phyloP scores from a whole-genome alignment of 2,797 vertebrate genomes.

The Xiphophorus birchmanni region DNA sequence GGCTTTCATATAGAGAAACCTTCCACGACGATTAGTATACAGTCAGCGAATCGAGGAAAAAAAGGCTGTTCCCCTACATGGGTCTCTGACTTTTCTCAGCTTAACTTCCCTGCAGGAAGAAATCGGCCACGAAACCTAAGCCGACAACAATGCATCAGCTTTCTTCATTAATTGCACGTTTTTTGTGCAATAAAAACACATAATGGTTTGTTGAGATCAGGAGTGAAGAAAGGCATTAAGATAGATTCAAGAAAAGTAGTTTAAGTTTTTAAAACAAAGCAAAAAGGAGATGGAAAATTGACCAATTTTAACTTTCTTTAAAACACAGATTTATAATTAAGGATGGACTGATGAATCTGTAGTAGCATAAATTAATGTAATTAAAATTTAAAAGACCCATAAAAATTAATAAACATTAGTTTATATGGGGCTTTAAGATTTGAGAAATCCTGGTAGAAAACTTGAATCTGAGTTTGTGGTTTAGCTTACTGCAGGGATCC shows the following conservation, averaged over 20 bases:
- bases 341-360: background rate
- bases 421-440: background rate
- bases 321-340: background rate
- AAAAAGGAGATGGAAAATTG: background rate
- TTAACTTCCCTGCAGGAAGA: slow-evolving; percentile 30
- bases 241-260: background rate
- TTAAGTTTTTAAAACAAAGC: background rate
- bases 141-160: slow-evolving; percentile 9
- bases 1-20: slow-evolving; percentile 43
- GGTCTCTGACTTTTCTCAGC: slow-evolving; percentile 38
- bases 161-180: background rate
- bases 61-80: slow-evolving; percentile 43
- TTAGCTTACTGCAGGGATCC: background rate
- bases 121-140: slow-evolving; percentile 16
- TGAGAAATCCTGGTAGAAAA: background rate
- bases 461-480: background rate
- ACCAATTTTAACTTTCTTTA: background rate
- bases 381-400: background rate
- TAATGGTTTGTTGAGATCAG: background rate
- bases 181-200: background rate
- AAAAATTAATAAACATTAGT: background rate
- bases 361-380: background rate
- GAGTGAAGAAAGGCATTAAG: too few relatives aligned
- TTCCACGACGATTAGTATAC: slow-evolving; percentile 30
- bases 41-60: slow-evolving; percentile 9